Conservation (phyloP, 2,888 invertebrate genomes). For the Prostheceraeus crozeri region DNA sequence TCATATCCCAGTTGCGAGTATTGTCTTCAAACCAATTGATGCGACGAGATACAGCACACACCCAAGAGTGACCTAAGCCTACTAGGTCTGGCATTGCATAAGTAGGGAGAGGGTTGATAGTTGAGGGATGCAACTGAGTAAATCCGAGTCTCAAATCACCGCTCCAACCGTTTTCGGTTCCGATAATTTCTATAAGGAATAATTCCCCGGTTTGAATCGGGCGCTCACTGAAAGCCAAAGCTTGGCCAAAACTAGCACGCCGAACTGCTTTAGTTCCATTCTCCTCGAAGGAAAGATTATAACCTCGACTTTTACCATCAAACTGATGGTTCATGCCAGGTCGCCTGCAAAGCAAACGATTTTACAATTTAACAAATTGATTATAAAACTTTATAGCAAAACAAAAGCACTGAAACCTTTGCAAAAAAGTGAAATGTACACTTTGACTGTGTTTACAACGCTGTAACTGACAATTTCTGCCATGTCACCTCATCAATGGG, state of each 20-base stretch:
- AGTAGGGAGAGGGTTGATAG: background rate
- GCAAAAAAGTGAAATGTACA: too few relatives aligned
- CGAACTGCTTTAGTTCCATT: background rate
- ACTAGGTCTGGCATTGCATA: slow-evolving; percentile 2
- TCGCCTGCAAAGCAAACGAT: too few relatives aligned
- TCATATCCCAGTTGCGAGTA: too few relatives aligned
- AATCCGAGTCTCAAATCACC: slow-evolving; percentile 27
- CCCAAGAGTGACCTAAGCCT: background rate
- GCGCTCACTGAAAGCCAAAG: background rate
- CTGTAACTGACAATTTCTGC: too few relatives aligned
- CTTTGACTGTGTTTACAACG: too few relatives aligned
- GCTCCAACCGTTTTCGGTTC: slow-evolving; percentile 29
- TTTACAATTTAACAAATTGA: too few relatives aligned
- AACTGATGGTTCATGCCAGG: too few relatives aligned
- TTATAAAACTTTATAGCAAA: too few relatives aligned
- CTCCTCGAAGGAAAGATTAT: too few relatives aligned
- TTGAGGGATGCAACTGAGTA: slow-evolving; percentile 1
- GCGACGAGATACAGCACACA: slow-evolving; percentile 3
- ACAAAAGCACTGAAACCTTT: too few relatives aligned
- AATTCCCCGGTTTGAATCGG: slow-evolving; percentile 4
- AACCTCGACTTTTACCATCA: too few relatives aligned
- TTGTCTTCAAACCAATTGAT: background rate
- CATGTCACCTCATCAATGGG: too few relatives aligned
- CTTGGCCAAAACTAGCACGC: background rate
- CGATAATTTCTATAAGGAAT: slow-evolving; percentile 8